Conservation (phyloP, 2,888 invertebrate genomes). For the Pyrgus malvae region DNA sequence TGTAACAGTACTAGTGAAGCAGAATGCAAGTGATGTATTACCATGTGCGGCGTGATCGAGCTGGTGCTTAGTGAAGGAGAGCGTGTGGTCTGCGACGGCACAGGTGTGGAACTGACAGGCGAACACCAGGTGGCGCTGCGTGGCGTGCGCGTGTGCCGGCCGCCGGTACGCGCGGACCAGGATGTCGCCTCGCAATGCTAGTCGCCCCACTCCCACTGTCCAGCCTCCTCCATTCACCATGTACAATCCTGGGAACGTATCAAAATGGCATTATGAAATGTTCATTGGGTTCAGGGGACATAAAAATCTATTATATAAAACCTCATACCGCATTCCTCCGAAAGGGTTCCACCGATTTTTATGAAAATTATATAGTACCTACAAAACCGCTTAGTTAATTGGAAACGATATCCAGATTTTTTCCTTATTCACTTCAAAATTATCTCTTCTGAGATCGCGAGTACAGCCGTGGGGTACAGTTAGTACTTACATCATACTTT, state of each 20-base stretch:
- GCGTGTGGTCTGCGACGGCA: conserved; percentile 91
- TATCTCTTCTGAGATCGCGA: too few relatives aligned
- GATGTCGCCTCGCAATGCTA: conserved; percentile 93
- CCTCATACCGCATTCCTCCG: too few relatives aligned
- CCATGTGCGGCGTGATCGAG: conserved; percentile 92
- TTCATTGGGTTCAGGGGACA: too few relatives aligned
- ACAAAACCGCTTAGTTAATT: too few relatives aligned
- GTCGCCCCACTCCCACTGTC: conserved; percentile 81
- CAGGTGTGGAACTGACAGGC: conserved; percentile 97
- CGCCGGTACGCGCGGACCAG: conserved; percentile 95
- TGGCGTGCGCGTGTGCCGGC: conserved; percentile 57
- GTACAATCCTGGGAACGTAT: conserved; percentile 88
- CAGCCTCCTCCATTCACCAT: conserved; percentile 86
- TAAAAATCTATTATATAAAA: too few relatives aligned
- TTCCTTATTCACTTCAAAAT: too few relatives aligned
- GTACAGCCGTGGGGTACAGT: too few relatives aligned
- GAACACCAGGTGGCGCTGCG: conserved; percentile 86
- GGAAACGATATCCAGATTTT: too few relatives aligned
- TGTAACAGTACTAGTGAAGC: not conserved
- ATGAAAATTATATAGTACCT: too few relatives aligned
- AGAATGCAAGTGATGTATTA: conserved; percentile 56
- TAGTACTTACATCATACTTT: too few relatives aligned
- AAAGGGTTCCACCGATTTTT: too few relatives aligned
- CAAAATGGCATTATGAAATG: too few relatives aligned
- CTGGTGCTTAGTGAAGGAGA: conserved; percentile 92